Evolutionary conservation across 35 echinoderm and acorn worm species (phyloP).

Genomic region (Anneissia japonica): DNA sequence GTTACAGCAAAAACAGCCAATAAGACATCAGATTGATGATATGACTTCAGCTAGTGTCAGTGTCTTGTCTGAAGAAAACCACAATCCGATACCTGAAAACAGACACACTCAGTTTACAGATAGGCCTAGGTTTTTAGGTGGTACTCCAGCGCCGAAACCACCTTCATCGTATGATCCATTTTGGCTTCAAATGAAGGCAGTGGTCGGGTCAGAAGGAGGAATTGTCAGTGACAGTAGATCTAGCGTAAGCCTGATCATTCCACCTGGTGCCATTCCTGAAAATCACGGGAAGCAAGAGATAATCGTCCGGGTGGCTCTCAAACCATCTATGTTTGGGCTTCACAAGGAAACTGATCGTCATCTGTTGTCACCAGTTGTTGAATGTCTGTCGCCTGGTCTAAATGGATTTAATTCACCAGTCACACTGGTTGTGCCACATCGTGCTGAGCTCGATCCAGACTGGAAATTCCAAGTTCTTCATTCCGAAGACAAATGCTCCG

Average conservation of each 20-base stretch:
- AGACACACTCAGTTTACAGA: too few species aligned
- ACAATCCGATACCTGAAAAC: too few species aligned
- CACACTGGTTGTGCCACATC: not conserved
- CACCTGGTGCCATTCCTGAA: not conserved
- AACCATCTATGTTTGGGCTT: not conserved
- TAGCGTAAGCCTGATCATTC: not conserved
- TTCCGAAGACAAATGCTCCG: not conserved
- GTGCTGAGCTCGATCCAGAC: not conserved
- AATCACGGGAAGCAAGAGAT: not conserved
- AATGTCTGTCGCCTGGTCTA: not conserved
- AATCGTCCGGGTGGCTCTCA: not conserved
- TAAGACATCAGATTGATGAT: too few species aligned
- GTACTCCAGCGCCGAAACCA: too few species aligned
- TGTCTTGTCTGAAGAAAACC: too few species aligned
- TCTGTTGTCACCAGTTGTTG: not conserved
- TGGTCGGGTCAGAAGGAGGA: not conserved
- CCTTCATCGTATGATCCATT: not conserved
- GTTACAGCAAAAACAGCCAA: too few species aligned
- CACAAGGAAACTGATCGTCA: not conserved
- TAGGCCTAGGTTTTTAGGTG: not conserved
- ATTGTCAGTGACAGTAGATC: not conserved
- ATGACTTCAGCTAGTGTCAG: too few species aligned
- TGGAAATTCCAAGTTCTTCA: not conserved
- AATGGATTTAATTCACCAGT: not conserved
- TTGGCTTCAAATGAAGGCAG: not conserved